Evolutionary conservation across 1,140 invertebrate species (phyloP).

Genomic region (Bicyclus anynana): DNA sequence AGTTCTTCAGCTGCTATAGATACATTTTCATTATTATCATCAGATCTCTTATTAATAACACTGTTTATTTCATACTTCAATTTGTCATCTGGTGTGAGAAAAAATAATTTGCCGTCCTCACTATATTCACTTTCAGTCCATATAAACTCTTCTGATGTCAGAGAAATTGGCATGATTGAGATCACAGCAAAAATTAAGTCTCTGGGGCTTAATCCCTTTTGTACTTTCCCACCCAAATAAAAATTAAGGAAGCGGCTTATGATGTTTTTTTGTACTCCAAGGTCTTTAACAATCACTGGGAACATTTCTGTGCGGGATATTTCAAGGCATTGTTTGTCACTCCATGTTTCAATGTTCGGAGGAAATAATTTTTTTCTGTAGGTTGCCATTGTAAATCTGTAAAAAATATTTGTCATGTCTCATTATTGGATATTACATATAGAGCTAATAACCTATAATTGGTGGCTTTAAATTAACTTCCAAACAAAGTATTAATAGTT

Average conservation of each 20-base stretch:
- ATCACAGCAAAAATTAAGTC: constrained; percentile 22
- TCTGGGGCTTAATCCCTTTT: constrained; percentile 16
- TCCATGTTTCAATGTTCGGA: constrained; percentile 11
- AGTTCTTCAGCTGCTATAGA: not conserved
- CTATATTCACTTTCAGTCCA: constrained; percentile 12
- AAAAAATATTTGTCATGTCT: not conserved
- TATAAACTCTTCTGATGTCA: constrained; percentile 13
- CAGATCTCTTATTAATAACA: constrained; percentile 2
- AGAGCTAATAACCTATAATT: too few relatives aligned
- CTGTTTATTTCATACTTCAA: constrained; percentile 11
- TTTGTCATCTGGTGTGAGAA: constrained; percentile 22
- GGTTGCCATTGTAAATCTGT: not conserved
- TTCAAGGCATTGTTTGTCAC: constrained; percentile 12
- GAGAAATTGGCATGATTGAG: constrained; percentile 19
- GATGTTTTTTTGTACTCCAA: constrained; percentile 17
- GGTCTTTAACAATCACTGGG: constrained; percentile 9
- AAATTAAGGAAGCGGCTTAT: constrained; percentile 27
- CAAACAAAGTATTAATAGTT: too few relatives aligned
- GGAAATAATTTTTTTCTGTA: not conserved
- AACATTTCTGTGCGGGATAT: constrained; percentile 18
- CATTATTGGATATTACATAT: too few relatives aligned
- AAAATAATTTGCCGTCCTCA: constrained; percentile 23
- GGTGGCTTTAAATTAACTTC: too few relatives aligned
- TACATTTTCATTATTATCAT: not conserved
- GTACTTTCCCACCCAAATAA: constrained; percentile 27